Conservation (phyloP, 2,797 vertebrate genomes). For the Epinephelus awoara region DNA sequence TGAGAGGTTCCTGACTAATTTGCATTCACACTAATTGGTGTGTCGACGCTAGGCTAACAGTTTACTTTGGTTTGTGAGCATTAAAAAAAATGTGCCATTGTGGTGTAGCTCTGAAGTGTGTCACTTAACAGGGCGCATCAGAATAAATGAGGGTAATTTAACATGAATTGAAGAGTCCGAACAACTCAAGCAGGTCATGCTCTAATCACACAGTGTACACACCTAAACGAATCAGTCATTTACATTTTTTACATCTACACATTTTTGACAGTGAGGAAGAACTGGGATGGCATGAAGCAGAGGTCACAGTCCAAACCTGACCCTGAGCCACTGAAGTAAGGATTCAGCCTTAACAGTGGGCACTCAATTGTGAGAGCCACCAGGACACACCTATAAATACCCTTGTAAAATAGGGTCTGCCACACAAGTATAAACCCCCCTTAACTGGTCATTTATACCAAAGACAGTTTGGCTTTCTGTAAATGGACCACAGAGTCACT, state of each 20-base stretch:
- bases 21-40: too few species aligned
- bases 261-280: too few species aligned
- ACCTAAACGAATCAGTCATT: neutral
- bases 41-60: neutral
- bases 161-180: neutral
- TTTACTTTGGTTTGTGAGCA: neutral
- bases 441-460: neutral
- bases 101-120: slow-evolving; percentile 21
- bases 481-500: neutral
- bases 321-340: too few species aligned
- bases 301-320: too few species aligned
- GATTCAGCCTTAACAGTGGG: too few species aligned
- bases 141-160: slow-evolving; percentile 28
- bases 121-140: slow-evolving; percentile 9
- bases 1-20: too few species aligned
- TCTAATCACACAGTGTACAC: neutral
- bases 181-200: neutral
- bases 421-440: too few species aligned
- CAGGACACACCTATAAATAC: neutral
- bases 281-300: too few species aligned
- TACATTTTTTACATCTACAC: too few species aligned
- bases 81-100: slow-evolving; percentile 43
- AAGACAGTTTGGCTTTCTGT: neutral
- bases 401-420: too few species aligned
- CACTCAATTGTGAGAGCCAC: too few species aligned